Conservation (phyloP, 2,888 invertebrate genomes). For the Pterostichus madidus region DNA sequence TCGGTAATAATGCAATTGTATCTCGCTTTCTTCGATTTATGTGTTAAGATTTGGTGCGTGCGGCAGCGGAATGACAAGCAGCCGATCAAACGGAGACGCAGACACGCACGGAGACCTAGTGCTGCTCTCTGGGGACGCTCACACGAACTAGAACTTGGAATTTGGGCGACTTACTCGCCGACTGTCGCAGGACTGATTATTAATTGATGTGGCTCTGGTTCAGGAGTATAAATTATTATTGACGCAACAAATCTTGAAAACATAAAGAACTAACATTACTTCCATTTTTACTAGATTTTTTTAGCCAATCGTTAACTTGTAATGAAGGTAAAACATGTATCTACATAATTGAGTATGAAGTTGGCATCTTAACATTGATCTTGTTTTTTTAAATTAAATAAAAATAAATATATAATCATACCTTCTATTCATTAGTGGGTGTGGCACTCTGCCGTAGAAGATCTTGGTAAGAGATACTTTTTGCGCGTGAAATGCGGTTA, state of each 20-base stretch:
- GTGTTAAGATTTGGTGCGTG: constrained; percentile 45
- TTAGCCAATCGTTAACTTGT: too few species aligned
- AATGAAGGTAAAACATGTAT: too few species aligned
- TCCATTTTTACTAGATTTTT: too few species aligned
- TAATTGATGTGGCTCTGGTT: constrained; percentile 19
- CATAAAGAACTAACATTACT: too few species aligned
- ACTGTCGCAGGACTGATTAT: constrained; percentile 21
- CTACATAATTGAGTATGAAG: too few species aligned
- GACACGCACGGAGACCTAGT: constrained; percentile 8
- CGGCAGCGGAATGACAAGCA: constrained; percentile 7
- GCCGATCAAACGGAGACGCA: constrained; percentile 6
- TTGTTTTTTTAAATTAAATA: too few species aligned
- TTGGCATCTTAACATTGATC: too few species aligned
- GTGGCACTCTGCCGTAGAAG: too few species aligned
- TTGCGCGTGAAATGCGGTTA: too few species aligned
- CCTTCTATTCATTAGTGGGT: too few species aligned
- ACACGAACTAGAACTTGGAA: constrained; percentile 8
- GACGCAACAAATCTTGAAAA: not conserved
- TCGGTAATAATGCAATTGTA: constrained; percentile 7
- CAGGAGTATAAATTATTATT: constrained; percentile 32
- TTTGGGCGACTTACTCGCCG: not conserved
- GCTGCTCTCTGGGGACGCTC: constrained; percentile 7
- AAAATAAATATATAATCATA: too few species aligned
- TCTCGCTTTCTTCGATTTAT: constrained; percentile 11
- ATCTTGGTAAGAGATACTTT: too few species aligned